Percentiles rank a stretch among this genome's conserved stretches.
phyloP scores from a whole-genome alignment of 2,888 invertebrate genomes.

The Caenorhabditis sp. region DNA sequence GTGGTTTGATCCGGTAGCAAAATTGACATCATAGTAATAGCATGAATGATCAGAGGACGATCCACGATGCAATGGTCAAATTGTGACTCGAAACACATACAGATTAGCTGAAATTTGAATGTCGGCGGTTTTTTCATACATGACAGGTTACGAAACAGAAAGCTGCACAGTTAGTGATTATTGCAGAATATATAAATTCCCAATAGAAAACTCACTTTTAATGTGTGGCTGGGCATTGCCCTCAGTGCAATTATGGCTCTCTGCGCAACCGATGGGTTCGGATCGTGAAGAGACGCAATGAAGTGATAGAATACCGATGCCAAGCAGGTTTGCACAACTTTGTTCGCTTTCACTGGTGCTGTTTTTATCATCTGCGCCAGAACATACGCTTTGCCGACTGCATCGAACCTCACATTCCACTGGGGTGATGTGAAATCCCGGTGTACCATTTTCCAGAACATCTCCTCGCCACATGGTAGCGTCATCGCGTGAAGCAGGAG shows the following conservation, averaged over 20 bases:
- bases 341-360: slow-evolving; percentile 90
- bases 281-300: slow-evolving; percentile 96
- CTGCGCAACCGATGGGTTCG: slow-evolving; percentile 95
- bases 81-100: slow-evolving; percentile 94
- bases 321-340: slow-evolving; percentile 90
- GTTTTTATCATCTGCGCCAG: slow-evolving; percentile 95
- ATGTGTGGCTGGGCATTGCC: slow-evolving; percentile 77
- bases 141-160: too few species aligned
- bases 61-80: slow-evolving; percentile 98
- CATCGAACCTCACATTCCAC: slow-evolving; percentile 93
- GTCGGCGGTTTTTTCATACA: not conserved
- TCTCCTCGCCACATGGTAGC: slow-evolving; percentile 93
- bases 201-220: slow-evolving; percentile 69
- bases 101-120: slow-evolving; percentile 73
- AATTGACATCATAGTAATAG: slow-evolving; percentile 95
- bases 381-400: slow-evolving; percentile 95
- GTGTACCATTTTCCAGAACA: slow-evolving; percentile 96
- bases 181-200: too few species aligned
- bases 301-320: slow-evolving; percentile 98
- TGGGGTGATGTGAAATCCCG: slow-evolving; percentile 94
- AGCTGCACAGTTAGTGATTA: too few species aligned
- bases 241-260: slow-evolving; percentile 83
- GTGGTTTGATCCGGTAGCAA: slow-evolving; percentile 93
- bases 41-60: slow-evolving; percentile 96
- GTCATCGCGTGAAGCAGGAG: slow-evolving; percentile 96